Base-by-base conservation (phyloP, 2,888 invertebrate species). In the Thecocarcelia acutangulata region DNA sequence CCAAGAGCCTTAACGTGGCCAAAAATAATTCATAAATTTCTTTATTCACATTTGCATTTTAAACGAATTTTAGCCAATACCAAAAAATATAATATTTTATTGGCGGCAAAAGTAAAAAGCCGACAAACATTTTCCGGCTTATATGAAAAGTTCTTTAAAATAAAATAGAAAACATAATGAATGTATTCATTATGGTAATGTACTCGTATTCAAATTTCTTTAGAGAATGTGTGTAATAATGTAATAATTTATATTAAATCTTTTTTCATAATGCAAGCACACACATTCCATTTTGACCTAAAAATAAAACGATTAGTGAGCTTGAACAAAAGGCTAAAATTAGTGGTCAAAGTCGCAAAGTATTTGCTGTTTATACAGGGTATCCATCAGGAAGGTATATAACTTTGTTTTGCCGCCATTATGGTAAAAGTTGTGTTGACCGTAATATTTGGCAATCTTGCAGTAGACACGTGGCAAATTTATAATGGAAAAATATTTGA, bases 1-100 rank as follows among this genome's bases (percentile, higher is more conserved):
- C 13, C 75, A 59, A 59, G 11, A 59, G 44, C 59, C n/a, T 59
- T 74, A 56, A 44, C 28, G 59, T 52, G 56, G 24, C 50, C 50
- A 54, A 76, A 44, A 76, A 63, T 50, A 70, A 21, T 77, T 56
- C n/a, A 48, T 17, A 77, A 9, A 70, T 21, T 70, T 46, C 28
- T 50, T 59, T 68, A 68, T 52, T 50, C 28, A 42, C 28, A 42
- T 66, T 50, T 9, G n/a, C 28, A 15, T 19, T 59, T 59, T 28
- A 46, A 46, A 46, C 21, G 21, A 46, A 59, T 21, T 8, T 37
- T 15, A 21, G 6, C 52, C n/a, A 37, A 42, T 15, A 40, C n/a
- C 19, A 21, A 33, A 33, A 56, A 33, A 44, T 17, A 33, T 46
- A 33, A 44, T 44, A 4, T 69, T 64, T 59, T 59, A 24, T 46